These are phyloP conservation scores for Petaurus breviceps DNA, from an alignment of 2,113 vertebrate species.

Conservation along the genomic window DNA sequence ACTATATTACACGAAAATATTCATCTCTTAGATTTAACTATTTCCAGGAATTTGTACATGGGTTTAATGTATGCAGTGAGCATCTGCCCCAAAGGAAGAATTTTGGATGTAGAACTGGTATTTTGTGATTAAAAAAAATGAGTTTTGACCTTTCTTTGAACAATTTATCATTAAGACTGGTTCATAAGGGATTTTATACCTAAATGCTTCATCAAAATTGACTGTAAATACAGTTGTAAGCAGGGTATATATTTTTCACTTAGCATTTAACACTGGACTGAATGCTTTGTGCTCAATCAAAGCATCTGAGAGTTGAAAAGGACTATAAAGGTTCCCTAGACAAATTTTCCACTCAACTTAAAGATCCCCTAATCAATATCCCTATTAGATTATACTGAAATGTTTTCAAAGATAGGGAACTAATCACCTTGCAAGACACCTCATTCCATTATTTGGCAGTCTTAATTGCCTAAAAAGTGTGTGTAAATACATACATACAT, in stretches of 20 bases:
- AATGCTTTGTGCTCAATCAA: background rate
- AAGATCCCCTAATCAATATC: background rate
- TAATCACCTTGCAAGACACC: background rate
- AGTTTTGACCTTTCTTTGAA: background rate
- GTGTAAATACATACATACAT: too few species aligned
- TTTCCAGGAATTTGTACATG: background rate
- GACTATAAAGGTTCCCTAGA: background rate
- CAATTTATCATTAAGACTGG: background rate
- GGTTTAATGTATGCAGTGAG: background rate
- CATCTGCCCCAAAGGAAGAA: background rate
- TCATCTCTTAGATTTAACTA: background rate
- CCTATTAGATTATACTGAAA: background rate
- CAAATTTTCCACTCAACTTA: background rate
- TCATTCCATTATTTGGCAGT: background rate
- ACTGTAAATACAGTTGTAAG: background rate
- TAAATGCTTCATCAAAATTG: background rate
- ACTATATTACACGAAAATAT: background rate
- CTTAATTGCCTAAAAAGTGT: background rate
- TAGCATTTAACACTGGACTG: background rate
- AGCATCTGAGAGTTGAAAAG: background rate
- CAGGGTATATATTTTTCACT: background rate
- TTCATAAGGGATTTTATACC: background rate
- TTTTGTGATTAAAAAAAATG: background rate
- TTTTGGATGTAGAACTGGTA: background rate
- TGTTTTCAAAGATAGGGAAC: background rate